phyloP scores from a whole-genome alignment of 2,888 invertebrate genomes.

The Hoplodrina blanda region DNA sequence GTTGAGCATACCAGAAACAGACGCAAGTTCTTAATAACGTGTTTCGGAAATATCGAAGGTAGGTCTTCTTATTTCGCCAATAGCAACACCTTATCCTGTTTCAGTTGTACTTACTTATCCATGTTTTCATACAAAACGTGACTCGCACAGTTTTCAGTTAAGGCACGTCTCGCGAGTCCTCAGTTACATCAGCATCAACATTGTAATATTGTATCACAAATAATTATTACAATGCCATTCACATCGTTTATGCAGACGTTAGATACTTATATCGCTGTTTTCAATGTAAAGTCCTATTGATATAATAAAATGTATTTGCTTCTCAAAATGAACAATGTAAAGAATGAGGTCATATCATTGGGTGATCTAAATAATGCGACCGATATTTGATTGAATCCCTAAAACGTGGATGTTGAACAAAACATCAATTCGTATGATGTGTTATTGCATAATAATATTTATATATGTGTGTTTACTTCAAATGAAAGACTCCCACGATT shows the following conservation, averaged over 20 bases:
- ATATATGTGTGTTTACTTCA: not conserved
- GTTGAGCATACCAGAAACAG: not conserved
- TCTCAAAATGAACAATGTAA: slow-evolving; percentile 18
- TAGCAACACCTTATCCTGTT: slow-evolving; percentile 26
- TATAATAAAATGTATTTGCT: not conserved
- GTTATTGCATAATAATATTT: too few species aligned
- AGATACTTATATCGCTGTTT: slow-evolving; percentile 25
- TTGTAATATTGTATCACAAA: slow-evolving; percentile 57
- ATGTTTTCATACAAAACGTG: slow-evolving; percentile 61
- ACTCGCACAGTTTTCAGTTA: slow-evolving; percentile 56
- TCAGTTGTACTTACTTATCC: slow-evolving; percentile 12
- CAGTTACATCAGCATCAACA: slow-evolving; percentile 54
- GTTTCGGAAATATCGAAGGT: slow-evolving; percentile 1
- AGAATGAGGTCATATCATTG: slow-evolving; percentile 2
- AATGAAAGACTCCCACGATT: slow-evolving; percentile 21
- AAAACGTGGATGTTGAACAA: not conserved
- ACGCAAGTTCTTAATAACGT: not conserved
- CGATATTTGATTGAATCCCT: too few species aligned
- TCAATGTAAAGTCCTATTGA: slow-evolving; percentile 21
- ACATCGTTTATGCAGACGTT: slow-evolving; percentile 33
- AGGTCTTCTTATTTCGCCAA: slow-evolving; percentile 35
- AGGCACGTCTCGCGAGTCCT: slow-evolving; percentile 54
- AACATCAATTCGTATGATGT: not conserved
- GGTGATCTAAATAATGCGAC: too few species aligned
- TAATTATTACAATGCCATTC: slow-evolving; percentile 51